Percentiles rank a stretch among this genome's conserved stretches.
phyloP scores from a whole-genome alignment of 2,888 invertebrate species.

The Melanophora roralis region DNA sequence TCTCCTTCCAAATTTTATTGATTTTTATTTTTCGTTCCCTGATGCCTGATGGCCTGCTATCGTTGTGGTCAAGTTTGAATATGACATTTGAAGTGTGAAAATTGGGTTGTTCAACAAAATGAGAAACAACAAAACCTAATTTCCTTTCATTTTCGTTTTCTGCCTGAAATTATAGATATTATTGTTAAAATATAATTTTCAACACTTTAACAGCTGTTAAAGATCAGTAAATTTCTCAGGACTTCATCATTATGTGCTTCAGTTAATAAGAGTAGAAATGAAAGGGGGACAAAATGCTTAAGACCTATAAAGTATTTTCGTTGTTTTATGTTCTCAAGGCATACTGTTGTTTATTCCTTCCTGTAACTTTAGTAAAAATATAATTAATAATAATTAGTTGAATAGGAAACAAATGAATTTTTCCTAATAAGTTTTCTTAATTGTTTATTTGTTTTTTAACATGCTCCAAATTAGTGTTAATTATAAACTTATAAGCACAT shows the following conservation, averaged over 20 bases:
- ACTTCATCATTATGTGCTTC: background rate
- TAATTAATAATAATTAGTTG: conserved; percentile 67
- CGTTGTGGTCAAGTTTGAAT: conserved; percentile 47
- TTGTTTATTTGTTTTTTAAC: conserved; percentile 21
- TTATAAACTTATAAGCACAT: conserved; percentile 51
- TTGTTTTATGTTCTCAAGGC: too few relatives aligned
- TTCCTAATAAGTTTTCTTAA: conserved; percentile 76
- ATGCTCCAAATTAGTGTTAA: conserved; percentile 53
- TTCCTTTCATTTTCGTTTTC: conserved; percentile 27
- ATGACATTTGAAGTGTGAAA: conserved; percentile 60
- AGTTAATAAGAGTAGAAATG: background rate
- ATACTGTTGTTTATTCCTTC: background rate
- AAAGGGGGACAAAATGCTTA: background rate
- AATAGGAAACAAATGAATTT: conserved; percentile 71
- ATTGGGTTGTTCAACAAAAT: conserved; percentile 36
- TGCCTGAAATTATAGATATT: background rate
- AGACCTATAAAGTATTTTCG: too few relatives aligned
- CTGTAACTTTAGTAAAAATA: conserved; percentile 20
- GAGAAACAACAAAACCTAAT: conserved; percentile 24
- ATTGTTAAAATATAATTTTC: conserved; percentile 61
- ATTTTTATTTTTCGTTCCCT: background rate
- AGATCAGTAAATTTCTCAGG: conserved; percentile 59
- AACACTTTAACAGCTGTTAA: conserved; percentile 64
- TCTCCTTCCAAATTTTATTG: background rate
- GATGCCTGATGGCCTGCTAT: background rate